Evolutionary conservation across 1,140 invertebrate genomes (phyloP).

Genomic region (Scaptomyza montana): DNA sequence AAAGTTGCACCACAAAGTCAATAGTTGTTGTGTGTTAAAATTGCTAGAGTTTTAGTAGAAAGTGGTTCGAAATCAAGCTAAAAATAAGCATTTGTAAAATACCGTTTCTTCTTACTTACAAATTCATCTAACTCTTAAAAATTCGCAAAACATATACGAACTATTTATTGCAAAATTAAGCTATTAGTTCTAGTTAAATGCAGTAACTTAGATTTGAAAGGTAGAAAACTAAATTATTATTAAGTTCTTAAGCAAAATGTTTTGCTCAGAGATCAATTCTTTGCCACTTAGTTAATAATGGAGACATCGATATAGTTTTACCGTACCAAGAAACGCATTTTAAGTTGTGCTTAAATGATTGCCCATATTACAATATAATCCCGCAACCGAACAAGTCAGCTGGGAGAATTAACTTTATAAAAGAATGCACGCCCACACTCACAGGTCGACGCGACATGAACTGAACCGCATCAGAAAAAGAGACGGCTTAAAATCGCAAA

Average conservation of each 20-base stretch:
- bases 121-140: no score
- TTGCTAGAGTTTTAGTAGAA: not conserved
- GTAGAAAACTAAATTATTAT: no score
- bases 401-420: conserved; percentile 20
- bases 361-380: conserved; percentile 67
- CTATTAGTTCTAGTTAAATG: no score
- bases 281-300: not conserved
- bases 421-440: conserved; percentile 63
- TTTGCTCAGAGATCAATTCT: not conserved
- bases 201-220: no score
- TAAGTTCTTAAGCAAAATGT: no score
- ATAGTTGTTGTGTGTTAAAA: not conserved
- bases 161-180: no score
- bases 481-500: no score
- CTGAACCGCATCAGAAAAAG: not conserved
- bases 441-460: not conserved
- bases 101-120: no score
- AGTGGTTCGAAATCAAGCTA: not conserved
- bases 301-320: not conserved
- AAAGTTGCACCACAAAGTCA: conserved; percentile 14
- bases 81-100: no score
- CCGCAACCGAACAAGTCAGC: conserved; percentile 36
- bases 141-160: no score
- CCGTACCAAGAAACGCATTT: not conserved
- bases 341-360: conserved; percentile 62